These are phyloP conservation scores for Chironomus riparius DNA, from an alignment of 2,888 invertebrate genomes.

Conservation along the genomic window DNA sequence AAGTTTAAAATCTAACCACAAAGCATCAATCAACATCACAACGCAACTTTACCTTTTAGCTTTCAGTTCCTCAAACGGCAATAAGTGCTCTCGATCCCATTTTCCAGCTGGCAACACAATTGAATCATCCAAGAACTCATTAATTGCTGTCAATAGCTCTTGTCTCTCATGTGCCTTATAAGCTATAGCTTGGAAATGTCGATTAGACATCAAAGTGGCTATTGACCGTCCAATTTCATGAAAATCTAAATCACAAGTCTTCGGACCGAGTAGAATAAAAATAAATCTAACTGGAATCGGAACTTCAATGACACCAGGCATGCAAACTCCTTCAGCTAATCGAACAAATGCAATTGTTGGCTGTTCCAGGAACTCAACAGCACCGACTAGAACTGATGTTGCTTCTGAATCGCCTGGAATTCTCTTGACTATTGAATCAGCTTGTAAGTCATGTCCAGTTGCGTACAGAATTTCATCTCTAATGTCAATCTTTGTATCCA, in stretches of 20 bases:
- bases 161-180: slow-evolving; percentile 79
- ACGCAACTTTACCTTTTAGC: slow-evolving; percentile 51
- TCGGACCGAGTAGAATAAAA: slow-evolving; percentile 84
- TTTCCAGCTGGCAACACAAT: slow-evolving; percentile 95
- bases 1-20: no score
- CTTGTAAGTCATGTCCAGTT: slow-evolving; percentile 43
- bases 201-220: slow-evolving; percentile 91
- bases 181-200: slow-evolving; percentile 77
- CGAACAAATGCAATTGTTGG: slow-evolving; percentile 89
- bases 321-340: slow-evolving; percentile 67
- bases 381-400: slow-evolving; percentile 78
- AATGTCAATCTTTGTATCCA: neutral
- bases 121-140: slow-evolving; percentile 91
- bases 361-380: slow-evolving; percentile 79
- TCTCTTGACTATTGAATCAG: slow-evolving; percentile 74
- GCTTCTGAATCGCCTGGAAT: slow-evolving; percentile 86
- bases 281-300: slow-evolving; percentile 87
- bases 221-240: slow-evolving; percentile 94
- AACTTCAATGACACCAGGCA: slow-evolving; percentile 80
- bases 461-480: neutral
- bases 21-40: no score
- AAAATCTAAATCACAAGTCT: slow-evolving; percentile 75
- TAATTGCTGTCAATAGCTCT: slow-evolving; percentile 83
- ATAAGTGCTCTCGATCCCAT: slow-evolving; percentile 84
- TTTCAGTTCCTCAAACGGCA: slow-evolving; percentile 82